phyloP scores from a whole-genome alignment of 1,140 invertebrate genomes.

The Trachelipus rathkii region DNA sequence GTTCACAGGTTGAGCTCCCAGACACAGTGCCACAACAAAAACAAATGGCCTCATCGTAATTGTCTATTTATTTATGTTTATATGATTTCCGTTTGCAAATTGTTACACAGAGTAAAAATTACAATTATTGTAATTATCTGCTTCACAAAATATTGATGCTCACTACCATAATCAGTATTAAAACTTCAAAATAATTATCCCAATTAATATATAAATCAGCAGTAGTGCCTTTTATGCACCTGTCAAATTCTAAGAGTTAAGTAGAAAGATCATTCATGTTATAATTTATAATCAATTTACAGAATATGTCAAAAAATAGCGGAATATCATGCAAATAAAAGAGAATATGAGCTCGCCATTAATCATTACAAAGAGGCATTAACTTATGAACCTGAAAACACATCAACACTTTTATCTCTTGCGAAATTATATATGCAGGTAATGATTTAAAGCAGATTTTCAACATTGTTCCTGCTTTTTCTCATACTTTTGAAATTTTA shows the following conservation, averaged over 20 bases:
- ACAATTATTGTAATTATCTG: too few relatives aligned
- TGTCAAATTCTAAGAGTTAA: too few relatives aligned
- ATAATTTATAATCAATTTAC: conserved; percentile 33
- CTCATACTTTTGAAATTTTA: too few relatives aligned
- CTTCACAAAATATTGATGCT: too few relatives aligned
- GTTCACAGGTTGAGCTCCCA: conserved; percentile 60
- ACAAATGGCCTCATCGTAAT: conserved; percentile 56
- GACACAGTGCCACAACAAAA: conserved; percentile 58
- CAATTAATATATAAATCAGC: too few relatives aligned
- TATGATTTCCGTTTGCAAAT: too few relatives aligned
- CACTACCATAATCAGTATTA: too few relatives aligned
- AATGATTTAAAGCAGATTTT: conserved; percentile 17
- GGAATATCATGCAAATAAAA: conserved; percentile 58
- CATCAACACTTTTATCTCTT: conserved; percentile 67
- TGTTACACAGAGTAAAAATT: too few relatives aligned
- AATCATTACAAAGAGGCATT: conserved; percentile 80
- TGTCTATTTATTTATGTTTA: conserved; percentile 6
- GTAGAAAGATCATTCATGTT: too few relatives aligned
- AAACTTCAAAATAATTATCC: too few relatives aligned
- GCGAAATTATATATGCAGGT: conserved; percentile 83
- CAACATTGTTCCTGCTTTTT: too few relatives aligned
- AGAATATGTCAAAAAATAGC: conserved; percentile 67
- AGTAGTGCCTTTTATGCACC: too few relatives aligned
- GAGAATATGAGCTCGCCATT: conserved; percentile 69
- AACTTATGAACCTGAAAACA: conserved; percentile 70